phyloP scores from a whole-genome alignment of 2,113 vertebrate genomes.

The Podiceps cristatus region DNA sequence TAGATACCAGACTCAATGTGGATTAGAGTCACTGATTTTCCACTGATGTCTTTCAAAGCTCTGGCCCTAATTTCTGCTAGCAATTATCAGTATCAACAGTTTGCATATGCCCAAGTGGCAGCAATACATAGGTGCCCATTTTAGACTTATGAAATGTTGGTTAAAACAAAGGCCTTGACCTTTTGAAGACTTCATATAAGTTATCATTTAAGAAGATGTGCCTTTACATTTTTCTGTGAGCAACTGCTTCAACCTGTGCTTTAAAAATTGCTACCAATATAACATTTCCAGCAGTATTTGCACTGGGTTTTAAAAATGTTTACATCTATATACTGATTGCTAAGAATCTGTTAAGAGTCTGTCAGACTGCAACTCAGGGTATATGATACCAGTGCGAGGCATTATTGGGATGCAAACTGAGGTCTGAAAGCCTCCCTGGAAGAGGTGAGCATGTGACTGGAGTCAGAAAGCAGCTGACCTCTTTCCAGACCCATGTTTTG shows the following conservation, averaged over 20 bases:
- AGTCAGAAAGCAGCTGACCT: background rate
- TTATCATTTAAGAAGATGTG: background rate
- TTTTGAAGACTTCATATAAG: background rate
- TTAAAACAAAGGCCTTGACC: background rate
- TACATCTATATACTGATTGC: background rate
- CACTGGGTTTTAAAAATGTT: background rate
- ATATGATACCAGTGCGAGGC: background rate
- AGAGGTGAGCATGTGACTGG: background rate
- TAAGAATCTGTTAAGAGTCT: background rate
- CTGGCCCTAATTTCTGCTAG: background rate
- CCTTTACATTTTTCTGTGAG: background rate
- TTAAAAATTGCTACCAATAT: background rate
- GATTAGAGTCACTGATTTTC: background rate
- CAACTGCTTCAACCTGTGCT: background rate
- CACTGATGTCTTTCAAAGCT: background rate
- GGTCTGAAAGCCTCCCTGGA: background rate
- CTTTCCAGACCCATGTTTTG: background rate
- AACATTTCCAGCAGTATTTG: background rate
- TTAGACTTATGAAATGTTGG: background rate
- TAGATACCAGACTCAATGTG: background rate
- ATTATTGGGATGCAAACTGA: background rate
- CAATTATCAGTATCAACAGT: background rate
- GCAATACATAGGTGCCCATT: background rate
- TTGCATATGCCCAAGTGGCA: background rate
- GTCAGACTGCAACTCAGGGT: background rate